These are phyloP conservation scores for Erebia ligea DNA, from an alignment of 2,888 invertebrate species.

Conservation along the genomic window DNA sequence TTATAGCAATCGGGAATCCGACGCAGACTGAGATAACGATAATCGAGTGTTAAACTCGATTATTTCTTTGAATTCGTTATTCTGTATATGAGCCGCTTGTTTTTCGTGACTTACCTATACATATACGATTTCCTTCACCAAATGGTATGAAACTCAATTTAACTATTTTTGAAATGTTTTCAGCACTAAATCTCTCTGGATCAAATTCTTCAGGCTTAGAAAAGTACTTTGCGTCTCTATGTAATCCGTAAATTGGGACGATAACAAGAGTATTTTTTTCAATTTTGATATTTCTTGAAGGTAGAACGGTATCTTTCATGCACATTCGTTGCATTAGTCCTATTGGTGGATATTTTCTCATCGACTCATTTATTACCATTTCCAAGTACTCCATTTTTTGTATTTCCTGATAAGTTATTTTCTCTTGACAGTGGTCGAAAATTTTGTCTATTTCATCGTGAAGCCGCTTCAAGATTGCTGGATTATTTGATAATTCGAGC, in stretches of 20 bases:
- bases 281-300: constrained; percentile 51
- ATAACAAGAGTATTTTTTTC: constrained; percentile 46
- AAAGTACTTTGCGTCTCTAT: constrained; percentile 62
- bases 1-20: no score
- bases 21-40: no score
- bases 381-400: constrained; percentile 60
- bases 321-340: constrained; percentile 59
- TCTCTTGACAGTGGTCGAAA: constrained; percentile 49
- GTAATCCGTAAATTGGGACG: constrained; percentile 46
- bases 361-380: constrained; percentile 64
- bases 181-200: constrained; percentile 49
- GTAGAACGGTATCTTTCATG: constrained; percentile 53
- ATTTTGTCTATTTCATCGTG: constrained; percentile 56
- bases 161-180: constrained; percentile 46
- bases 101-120: constrained; percentile 66
- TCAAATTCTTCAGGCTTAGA: constrained; percentile 48
- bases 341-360: constrained; percentile 70
- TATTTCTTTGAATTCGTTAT: background rate
- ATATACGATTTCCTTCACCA: constrained; percentile 77
- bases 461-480: constrained; percentile 56
- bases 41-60: no score
- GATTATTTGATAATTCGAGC: constrained; percentile 59
- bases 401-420: constrained; percentile 57
- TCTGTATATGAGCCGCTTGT: background rate
- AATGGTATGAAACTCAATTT: constrained; percentile 73